Evolutionary conservation across 2,888 invertebrate genomes (phyloP).

Genomic region (Amblyteles armatorius): DNA sequence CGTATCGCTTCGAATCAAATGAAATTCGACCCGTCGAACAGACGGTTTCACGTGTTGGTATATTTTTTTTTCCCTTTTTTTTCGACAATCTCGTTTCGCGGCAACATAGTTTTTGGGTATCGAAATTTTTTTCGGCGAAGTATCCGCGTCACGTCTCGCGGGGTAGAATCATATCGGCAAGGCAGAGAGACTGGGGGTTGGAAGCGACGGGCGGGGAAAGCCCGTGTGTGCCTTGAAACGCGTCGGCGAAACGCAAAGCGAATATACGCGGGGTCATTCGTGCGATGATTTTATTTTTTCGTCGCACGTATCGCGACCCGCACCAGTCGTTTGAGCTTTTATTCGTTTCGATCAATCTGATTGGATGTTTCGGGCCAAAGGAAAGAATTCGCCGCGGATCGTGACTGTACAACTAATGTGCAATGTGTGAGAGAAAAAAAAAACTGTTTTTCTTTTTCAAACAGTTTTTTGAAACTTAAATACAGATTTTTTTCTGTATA

Average conservation of each 20-base stretch:
- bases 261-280: constrained; percentile 12
- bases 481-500: neutral
- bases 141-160: constrained; percentile 7
- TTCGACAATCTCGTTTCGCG: constrained; percentile 9
- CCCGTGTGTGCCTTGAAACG: constrained; percentile 14
- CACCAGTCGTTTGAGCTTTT: neutral
- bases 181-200: neutral
- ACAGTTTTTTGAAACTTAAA: neutral
- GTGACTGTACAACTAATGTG: neutral
- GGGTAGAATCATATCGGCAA: neutral
- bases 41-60: constrained; percentile 5
- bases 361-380: neutral
- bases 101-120: neutral
- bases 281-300: constrained; percentile 23
- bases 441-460: neutral
- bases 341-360: constrained; percentile 11
- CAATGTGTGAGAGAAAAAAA: neutral
- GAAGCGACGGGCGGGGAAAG: neutral
- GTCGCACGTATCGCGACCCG: neutral
- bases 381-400: neutral
- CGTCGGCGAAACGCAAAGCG: constrained; percentile 1
- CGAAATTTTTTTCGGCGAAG: neutral
- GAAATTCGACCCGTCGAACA: constrained; percentile 22
- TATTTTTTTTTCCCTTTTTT: neutral
- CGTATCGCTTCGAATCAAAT: constrained; percentile 28